Base-by-base conservation (phyloP, 1,140 invertebrate genomes). In the Grapholita molesta region DNA sequence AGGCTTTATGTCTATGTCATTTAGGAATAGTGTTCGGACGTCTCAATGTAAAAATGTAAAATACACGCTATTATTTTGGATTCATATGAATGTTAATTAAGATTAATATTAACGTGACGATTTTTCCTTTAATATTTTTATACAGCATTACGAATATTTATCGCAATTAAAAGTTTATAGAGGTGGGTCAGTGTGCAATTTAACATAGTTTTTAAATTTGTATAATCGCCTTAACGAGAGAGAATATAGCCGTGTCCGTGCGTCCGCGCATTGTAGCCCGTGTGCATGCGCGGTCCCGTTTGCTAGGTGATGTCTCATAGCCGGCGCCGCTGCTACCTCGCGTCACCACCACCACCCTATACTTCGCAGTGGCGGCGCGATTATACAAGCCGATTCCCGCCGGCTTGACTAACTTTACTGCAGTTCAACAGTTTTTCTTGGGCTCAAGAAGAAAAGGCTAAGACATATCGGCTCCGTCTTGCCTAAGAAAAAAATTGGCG, bases 71-170 rank as follows among this genome's bases (percentile, higher is more conserved):
- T 83, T 83, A 84, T 84, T 88, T 85, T 84, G 81, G 79, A 86
- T 78, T 88, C 84, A 87, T 88, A 86, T 88, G 78, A 86, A 87
- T 86, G 86, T 89, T 89, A 86, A 80, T 81, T 79, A 83, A 84
- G 86, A 85, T 78, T 88, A 85, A 86, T 88, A 83, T 76, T 84
- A 84, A 85, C 86, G 82, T 83, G 82, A 89, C 82, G 82, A 89
- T 86, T 88, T 88, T 90, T 90, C 79, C 89, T 91, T 90, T 90
- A 91, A 88, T 91, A 90, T 91, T 90, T 91, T 91, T 90, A 89
- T 91, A 91, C 89, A 89, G 86, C 87, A 89, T 91, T 85, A 89
- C 84, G 86, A 81, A 86, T 90, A 90, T 88, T 84, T 88, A 89
- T 84, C 86, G 89, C 89, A 91, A 91, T 91, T 89, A 89, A 91